These are phyloP conservation scores for Agrilus biguttatus DNA, from an alignment of 2,888 invertebrate genomes.

Conservation along the genomic window DNA sequence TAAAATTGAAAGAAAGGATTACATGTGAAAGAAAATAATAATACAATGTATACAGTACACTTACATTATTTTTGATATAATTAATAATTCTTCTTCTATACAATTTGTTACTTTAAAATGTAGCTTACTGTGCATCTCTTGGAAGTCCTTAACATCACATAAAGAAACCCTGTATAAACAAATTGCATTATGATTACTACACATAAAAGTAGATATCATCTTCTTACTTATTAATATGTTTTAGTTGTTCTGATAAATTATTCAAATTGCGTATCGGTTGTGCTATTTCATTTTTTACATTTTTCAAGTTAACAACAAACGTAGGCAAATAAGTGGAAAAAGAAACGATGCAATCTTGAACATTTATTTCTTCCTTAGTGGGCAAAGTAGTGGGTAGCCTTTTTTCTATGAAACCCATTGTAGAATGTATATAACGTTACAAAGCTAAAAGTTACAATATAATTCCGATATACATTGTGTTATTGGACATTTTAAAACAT, in stretches of 20 bases:
- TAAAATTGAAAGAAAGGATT: constrained; percentile 12
- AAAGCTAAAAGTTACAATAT: neutral
- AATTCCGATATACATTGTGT: too few relatives aligned
- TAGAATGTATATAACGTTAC: neutral
- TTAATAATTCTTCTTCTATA: constrained; percentile 33
- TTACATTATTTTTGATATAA: constrained; percentile 20
- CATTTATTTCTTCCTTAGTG: constrained; percentile 16
- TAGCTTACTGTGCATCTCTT: constrained; percentile 30
- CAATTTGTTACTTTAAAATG: constrained; percentile 30
- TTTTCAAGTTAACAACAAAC: constrained; percentile 34
- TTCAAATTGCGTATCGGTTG: constrained; percentile 36
- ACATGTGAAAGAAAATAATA: too few relatives aligned
- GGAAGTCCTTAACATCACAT: constrained; percentile 30
- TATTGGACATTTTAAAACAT: too few relatives aligned
- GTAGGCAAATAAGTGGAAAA: constrained; percentile 38
- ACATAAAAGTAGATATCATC: too few relatives aligned
- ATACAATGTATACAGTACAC: constrained; percentile 2
- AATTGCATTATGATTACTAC: too few relatives aligned
- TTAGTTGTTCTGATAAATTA: constrained; percentile 8
- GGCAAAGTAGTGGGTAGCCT: too few relatives aligned
- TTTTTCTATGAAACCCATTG: too few relatives aligned
- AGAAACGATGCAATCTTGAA: constrained; percentile 38
- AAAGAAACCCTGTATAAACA: too few relatives aligned
- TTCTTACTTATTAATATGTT: constrained; percentile 7
- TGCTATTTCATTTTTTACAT: constrained; percentile 36